Evolutionary conservation across 2,113 vertebrate genomes (phyloP), one percentile per base, ranked within the genome.

Genomic region (Alethe diademata): DNA sequence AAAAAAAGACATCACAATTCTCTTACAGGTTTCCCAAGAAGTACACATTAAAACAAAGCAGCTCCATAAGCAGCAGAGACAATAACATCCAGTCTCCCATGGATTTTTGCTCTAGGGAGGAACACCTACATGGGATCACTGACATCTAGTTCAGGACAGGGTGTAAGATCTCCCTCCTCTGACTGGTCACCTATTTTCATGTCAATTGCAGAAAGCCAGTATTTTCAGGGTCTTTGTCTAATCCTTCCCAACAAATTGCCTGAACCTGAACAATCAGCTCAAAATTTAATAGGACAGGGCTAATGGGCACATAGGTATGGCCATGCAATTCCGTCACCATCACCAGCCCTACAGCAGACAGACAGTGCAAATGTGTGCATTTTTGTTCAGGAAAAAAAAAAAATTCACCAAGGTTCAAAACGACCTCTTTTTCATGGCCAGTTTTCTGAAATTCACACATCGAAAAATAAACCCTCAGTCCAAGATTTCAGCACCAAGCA

Each of bases 281-380:
- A n/a, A 67, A 79, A 56, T 75, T 12, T 48, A 56, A 5, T 5
- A 78, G n/a, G 43, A 57, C 29, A 43, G 43, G 8, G 33, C 42
- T 78, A 70, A 45, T 0, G 0, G n/a, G 50, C 17, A n/a, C 36
- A n/a, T 12, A 33, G 2, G 6, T 24, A 28, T 2, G 50, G 36
- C 22, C 11, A 40, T 38, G 54, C 13, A 42, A 28, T 25, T 87
- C 24, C 54, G 43, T 40, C 75, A 72, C 17, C 25, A 61, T 19
- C 51, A 65, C 0, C 10, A 28, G 35, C 47, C 14, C 25, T 17
- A 33, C 65, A 64, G 42, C 35, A 88, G 31, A 53, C 15, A 33
- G 53, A 16, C 19, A 75, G 42, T 1, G 0, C 0, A 4, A 62
- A 1, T 33, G 15, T 5, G 1, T 35, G 36, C 4, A 3, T 65